Evolutionary conservation across 30 jellyfish, hydroid and myxozoan species (phyloP).

Genomic region (Nemopilema nomurai): DNA sequence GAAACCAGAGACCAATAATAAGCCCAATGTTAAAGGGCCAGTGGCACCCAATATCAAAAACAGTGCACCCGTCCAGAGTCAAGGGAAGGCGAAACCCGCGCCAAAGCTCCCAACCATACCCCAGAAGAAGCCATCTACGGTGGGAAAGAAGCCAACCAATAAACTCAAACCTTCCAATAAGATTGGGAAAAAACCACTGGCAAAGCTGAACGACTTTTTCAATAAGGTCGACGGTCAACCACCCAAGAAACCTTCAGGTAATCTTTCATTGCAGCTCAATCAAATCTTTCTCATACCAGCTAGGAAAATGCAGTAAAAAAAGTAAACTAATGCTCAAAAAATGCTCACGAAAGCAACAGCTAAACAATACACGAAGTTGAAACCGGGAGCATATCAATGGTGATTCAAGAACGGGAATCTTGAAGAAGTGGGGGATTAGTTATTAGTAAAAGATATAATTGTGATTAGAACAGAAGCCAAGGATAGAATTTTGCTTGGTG

Average conservation of each 20-base stretch:
- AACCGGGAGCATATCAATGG: too few relatives aligned
- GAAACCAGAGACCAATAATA: not conserved
- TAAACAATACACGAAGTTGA: too few relatives aligned
- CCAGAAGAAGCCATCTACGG: conserved; percentile 15
- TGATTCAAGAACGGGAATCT: too few relatives aligned
- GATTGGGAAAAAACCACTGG: conserved; percentile 18
- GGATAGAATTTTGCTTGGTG: too few relatives aligned
- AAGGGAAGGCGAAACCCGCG: not conserved
- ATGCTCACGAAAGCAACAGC: too few relatives aligned
- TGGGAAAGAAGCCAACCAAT: not conserved
- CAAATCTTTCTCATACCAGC: too few relatives aligned
- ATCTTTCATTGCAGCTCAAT: not conserved
- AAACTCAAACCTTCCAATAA: not conserved
- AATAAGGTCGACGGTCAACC: conserved; percentile 13
- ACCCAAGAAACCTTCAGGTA: conserved; percentile 33
- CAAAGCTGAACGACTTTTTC: conserved; percentile 47
- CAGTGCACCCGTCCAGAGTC: not conserved
- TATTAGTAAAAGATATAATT: too few relatives aligned
- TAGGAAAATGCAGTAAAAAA: too few relatives aligned
- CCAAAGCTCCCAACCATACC: conserved; percentile 13
- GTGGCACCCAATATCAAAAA: not conserved
- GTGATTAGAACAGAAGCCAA: too few relatives aligned
- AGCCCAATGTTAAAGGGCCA: conserved; percentile 4
- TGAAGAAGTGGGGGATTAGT: too few relatives aligned
- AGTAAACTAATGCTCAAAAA: too few relatives aligned